Base-by-base conservation (phyloP, 1,140 invertebrate species). In the Homarus americanus region DNA sequence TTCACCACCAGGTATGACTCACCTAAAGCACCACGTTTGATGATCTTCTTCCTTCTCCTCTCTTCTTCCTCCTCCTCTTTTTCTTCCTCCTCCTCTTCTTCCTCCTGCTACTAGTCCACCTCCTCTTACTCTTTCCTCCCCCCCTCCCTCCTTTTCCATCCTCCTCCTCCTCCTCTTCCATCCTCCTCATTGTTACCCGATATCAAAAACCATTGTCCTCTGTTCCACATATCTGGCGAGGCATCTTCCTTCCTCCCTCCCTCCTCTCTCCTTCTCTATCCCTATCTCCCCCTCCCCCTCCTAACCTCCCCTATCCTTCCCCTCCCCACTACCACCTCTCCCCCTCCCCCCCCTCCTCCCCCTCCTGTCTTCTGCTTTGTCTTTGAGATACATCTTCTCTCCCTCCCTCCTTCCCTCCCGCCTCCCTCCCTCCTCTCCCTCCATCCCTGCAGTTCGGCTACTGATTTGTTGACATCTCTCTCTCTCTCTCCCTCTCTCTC, bases 181-280 rank as follows among this genome's bases (percentile, higher is more conserved):
- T 34, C 75, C 24, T 40, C 53, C 38, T 2, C 85, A 7, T 36
- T 78, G 28, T 53, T 86, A 49, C 38, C 32, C 1, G 53, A 9
- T 83, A 83, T 83, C 80, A 83, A 83, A 34, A 83, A 69, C 80
- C 63, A 83, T 49, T 40, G 53, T 83, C 28, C 80, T 66, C 28
- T 66, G 41, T 83, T 69, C 12, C 44, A 69, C 58, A 2, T 83
- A 83, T 83, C 80, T 83, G 80, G n/a, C 41, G 20, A 9, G 34
- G 10, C 76, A 9, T 53, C 85, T 41, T 40, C 10, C n/a, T 9
- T 41, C 17, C 28, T 53, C 72, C 44, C 2, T 32, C 83, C 66
- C 76, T 69, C 75, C 15, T 53, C 41, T 49, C 20, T 41, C 34
- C 41, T 34, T 36, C 40, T 34, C 0, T 32, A 5, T 58, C 72